Conservation (phyloP, 2,797 vertebrate species). For the Microhierax caerulescens region DNA sequence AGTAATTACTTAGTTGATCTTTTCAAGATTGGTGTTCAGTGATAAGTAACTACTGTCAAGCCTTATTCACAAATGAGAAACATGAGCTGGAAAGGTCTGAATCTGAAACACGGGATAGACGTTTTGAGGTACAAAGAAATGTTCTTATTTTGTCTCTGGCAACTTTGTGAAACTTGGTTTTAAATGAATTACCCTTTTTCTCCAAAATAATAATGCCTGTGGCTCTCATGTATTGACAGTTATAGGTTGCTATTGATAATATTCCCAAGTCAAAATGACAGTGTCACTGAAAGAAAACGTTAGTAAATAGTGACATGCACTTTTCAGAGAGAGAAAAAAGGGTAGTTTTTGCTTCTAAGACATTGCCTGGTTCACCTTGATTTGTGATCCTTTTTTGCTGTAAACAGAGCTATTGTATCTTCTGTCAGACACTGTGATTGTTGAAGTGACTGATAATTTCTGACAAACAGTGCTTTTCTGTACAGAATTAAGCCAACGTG, state of each 20-base stretch:
- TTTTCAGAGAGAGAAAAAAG: not conserved
- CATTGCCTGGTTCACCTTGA: not conserved
- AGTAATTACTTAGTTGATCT: not conserved
- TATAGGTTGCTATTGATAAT: not conserved
- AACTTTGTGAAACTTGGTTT: not conserved
- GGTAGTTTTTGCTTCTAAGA: not conserved
- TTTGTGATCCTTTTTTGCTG: not conserved
- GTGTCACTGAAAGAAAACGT: not conserved
- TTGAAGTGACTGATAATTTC: not conserved
- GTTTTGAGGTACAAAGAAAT: not conserved
- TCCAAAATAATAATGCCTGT: not conserved
- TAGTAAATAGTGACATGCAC: not conserved
- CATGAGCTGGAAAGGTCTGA: not conserved
- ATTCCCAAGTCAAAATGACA: not conserved
- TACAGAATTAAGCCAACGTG: not conserved
- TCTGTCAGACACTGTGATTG: not conserved
- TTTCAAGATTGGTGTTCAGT: not conserved
- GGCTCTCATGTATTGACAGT: not conserved
- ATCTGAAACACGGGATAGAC: not conserved
- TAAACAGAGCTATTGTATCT: not conserved
- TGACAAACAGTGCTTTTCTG: not conserved
- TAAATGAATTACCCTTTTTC: not conserved
- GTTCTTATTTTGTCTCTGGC: not conserved
- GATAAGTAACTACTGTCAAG: not conserved
- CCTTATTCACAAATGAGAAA: not conserved